Evolutionary conservation across 2,797 vertebrate genomes (phyloP).

Genomic region (Loris lydekkerianus): DNA sequence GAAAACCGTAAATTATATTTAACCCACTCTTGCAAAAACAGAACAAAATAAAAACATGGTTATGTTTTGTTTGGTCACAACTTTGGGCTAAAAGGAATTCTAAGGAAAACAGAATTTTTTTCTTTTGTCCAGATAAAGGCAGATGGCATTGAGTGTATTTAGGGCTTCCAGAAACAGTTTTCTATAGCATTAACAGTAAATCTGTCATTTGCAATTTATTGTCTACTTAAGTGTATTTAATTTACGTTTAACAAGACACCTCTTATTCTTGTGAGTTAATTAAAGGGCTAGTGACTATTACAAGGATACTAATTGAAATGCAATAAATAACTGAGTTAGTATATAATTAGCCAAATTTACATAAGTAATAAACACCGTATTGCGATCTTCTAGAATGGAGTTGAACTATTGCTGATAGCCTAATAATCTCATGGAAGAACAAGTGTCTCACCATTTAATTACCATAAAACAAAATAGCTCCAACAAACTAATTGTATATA

Average conservation of each 20-base stretch:
- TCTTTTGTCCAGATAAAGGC: slow-evolving; percentile 58
- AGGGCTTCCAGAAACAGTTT: slow-evolving; percentile 79
- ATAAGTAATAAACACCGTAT: slow-evolving; percentile 88
- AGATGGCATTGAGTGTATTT: slow-evolving; percentile 73
- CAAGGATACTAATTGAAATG: slow-evolving; percentile 87
- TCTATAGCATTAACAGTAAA: slow-evolving; percentile 83
- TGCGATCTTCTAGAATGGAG: slow-evolving; percentile 79
- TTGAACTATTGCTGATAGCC: slow-evolving; percentile 81
- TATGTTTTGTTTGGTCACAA: slow-evolving; percentile 23
- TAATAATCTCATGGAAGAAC: slow-evolving; percentile 80
- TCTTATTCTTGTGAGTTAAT: slow-evolving; percentile 89
- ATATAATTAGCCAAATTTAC: slow-evolving; percentile 89
- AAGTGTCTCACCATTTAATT: slow-evolving; percentile 85
- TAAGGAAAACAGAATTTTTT: slow-evolving; percentile 63
- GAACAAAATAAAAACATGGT: background rate
- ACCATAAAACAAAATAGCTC: slow-evolving; percentile 81
- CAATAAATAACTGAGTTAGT: slow-evolving; percentile 88
- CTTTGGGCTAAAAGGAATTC: slow-evolving; percentile 42
- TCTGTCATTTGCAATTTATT: slow-evolving; percentile 87
- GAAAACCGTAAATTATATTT: slow-evolving; percentile 53
- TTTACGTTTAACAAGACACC: slow-evolving; percentile 89
- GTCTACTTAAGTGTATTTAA: slow-evolving; percentile 89
- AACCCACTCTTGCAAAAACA: background rate
- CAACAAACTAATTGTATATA: slow-evolving; percentile 84
- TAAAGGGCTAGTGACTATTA: slow-evolving; percentile 88